Percentiles rank a stretch among this genome's conserved stretches.
phyloP scores from a whole-genome alignment of 2,797 vertebrate species.

The Taenioides sp. region DNA sequence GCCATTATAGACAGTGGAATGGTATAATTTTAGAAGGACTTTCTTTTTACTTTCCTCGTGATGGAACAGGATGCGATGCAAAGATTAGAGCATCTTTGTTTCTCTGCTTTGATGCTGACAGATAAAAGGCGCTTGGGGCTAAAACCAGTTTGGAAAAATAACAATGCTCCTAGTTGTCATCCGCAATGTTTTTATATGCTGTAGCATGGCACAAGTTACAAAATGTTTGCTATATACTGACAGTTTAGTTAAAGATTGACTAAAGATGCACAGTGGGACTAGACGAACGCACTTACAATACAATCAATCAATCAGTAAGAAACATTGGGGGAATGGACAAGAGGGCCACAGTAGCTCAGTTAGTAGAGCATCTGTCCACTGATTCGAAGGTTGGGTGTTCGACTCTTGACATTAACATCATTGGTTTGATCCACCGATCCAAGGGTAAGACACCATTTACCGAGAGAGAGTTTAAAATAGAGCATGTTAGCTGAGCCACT shows the following conservation, averaged over 20 bases:
- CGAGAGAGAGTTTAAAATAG: background rate
- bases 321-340: background rate
- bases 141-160: conserved; percentile 40
- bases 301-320: background rate
- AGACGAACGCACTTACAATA: background rate
- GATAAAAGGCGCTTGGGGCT: conserved; percentile 41
- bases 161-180: conserved; percentile 23
- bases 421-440: no score
- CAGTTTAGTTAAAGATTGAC: background rate
- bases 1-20: conserved; percentile 27
- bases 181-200: conserved; percentile 23
- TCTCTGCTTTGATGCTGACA: conserved; percentile 42
- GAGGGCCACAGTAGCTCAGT: no score
- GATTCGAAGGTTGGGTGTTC: no score
- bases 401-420: no score
- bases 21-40: conserved; percentile 37
- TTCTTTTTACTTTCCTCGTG: conserved; percentile 25
- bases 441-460: no score
- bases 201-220: conserved; percentile 4
- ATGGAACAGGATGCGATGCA: conserved; percentile 55
- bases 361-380: no score
- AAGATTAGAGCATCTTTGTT: conserved; percentile 48
- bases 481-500: background rate
- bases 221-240: conserved; percentile 8
- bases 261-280: background rate